Evolutionary conservation across 2,113 vertebrate genomes (phyloP).

Genomic region (Psilopsiagon aymara): DNA sequence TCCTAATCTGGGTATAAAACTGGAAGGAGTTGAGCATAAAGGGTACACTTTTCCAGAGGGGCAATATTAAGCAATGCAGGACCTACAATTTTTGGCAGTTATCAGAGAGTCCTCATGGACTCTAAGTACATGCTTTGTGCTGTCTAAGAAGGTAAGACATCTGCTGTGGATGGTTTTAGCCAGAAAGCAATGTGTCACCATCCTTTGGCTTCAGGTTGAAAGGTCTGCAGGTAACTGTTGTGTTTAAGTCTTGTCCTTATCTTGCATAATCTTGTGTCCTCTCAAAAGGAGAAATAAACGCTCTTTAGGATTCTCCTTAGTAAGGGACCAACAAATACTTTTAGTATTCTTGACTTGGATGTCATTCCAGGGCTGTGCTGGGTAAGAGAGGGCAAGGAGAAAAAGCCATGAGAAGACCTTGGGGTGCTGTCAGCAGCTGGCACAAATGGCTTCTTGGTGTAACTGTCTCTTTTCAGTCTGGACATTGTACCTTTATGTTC

Average conservation of each 20-base stretch:
- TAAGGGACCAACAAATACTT: background rate
- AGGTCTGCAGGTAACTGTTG: background rate
- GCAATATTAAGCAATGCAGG: background rate
- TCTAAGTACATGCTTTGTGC: background rate
- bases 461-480: background rate
- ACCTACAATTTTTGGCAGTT: background rate
- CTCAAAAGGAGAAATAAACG: background rate
- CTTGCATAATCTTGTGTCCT: background rate
- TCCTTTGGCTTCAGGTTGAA: background rate
- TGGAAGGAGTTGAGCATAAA: background rate
- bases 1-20: background rate
- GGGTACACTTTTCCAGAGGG: background rate
- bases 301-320: background rate
- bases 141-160: background rate
- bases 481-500: background rate
- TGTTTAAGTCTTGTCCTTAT: background rate
- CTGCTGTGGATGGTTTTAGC: background rate
- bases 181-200: background rate
- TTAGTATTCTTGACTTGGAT: background rate
- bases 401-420: background rate
- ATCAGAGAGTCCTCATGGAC: background rate
- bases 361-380: background rate
- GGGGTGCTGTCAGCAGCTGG: background rate
- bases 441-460: background rate
- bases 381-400: background rate